These are phyloP conservation scores for Furcula furcula DNA, from an alignment of 2,888 invertebrate genomes.

Conservation along the genomic window DNA sequence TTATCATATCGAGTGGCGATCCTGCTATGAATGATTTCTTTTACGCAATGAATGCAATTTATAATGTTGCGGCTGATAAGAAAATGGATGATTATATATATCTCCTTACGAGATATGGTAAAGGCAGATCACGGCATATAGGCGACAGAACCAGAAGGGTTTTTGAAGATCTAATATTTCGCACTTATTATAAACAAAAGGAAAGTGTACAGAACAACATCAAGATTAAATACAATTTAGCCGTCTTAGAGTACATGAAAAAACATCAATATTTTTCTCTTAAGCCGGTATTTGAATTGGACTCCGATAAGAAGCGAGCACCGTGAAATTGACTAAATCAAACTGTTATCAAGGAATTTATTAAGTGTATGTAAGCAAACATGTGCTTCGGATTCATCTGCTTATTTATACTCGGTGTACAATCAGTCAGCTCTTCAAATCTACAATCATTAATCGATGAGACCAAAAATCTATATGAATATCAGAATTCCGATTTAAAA, in stretches of 20 bases:
- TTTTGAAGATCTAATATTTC: conserved; percentile 41
- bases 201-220: conserved; percentile 33
- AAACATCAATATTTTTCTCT: conserved; percentile 18
- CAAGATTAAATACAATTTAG: conserved; percentile 42
- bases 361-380: neutral
- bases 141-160: conserved; percentile 38
- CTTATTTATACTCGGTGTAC: neutral
- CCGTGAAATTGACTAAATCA: conserved; percentile 32
- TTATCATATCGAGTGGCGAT: conserved; percentile 33
- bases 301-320: conserved; percentile 3
- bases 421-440: neutral
- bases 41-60: conserved; percentile 43
- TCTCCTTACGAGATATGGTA: conserved; percentile 43
- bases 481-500: too few relatives aligned
- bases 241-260: conserved; percentile 45
- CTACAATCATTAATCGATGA: neutral
- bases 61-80: conserved; percentile 24
- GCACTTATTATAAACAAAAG: conserved; percentile 32
- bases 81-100: conserved; percentile 57
- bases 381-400: conserved; percentile 8
- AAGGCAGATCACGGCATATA: conserved; percentile 30
- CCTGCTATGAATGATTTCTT: conserved; percentile 43
- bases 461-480: too few relatives aligned
- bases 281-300: conserved; percentile 1
- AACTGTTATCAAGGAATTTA: neutral